Conservation (phyloP, 2,113 vertebrate species). For the Triplophysa dalaica region DNA sequence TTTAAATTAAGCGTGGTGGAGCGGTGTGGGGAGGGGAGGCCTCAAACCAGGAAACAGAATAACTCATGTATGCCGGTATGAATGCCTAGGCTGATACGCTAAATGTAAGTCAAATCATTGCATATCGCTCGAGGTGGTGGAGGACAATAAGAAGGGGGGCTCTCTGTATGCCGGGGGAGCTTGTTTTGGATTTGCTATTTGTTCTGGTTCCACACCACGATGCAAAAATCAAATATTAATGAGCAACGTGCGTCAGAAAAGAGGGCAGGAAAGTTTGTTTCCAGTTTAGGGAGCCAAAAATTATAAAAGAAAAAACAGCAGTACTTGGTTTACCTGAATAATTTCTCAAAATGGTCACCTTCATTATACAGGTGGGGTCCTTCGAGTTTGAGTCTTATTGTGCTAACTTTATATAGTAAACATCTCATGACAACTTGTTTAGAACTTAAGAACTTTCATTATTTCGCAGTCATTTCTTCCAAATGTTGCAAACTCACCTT, state of each 20-base stretch:
- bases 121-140: not conserved
- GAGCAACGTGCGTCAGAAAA: conserved; percentile 47
- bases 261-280: conserved; percentile 21
- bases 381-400: not conserved
- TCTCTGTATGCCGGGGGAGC: not conserved
- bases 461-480: not conserved
- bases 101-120: conserved; percentile 8
- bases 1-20: conserved; percentile 77
- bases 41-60: conserved; percentile 60
- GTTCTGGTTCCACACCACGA: conserved; percentile 21
- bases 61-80: conserved; percentile 61
- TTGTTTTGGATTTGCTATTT: conserved; percentile 31
- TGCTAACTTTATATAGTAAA: not conserved
- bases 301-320: not conserved
- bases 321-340: not conserved
- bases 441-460: too few species aligned
- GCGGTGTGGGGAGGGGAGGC: conserved; percentile 29
- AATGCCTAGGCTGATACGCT: conserved; percentile 56
- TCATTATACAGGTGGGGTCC: not conserved
- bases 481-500: not conserved
- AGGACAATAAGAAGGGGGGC: conserved; percentile 3
- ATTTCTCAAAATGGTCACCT: not conserved
- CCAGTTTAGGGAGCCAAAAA: conserved; percentile 18
- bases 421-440: not conserved
- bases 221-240: conserved; percentile 36